Base-by-base conservation (phyloP, 1,140 invertebrate genomes). In the Hylaeus anthracinus region DNA sequence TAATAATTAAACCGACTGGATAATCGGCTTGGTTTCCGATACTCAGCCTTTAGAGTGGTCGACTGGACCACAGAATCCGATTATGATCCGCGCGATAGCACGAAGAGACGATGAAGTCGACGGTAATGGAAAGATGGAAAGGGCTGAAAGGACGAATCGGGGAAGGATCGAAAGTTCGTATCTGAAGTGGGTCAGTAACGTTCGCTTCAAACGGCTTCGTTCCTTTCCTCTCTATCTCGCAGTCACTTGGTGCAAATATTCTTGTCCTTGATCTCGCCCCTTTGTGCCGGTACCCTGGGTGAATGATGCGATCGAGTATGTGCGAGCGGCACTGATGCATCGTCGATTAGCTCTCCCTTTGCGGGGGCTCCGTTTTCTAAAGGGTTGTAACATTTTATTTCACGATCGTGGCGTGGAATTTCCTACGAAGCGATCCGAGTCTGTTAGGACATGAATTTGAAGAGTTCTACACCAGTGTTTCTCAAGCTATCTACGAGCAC, bases 181-280 rank as follows among this genome's bases (percentile, higher is more conserved):
- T 75, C 55, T 76, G 83, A 85, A 85, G 77, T 83, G 74, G 84
- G 82, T 81, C 84, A 85, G 81, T 85, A 80, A 83, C 61, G 72
- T 72, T 76, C 75, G 61, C 75, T 39, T 70, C 76, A 37, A 70
- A 61, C 72, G 66, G 66, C 26, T 43, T 75, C 75, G 64, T 55
- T 72, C 70, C 83, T 80, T 73, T 72, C 79, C 72, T 37, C 74
- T 70, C 71, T 77, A 71, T 51, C 61, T 26, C 60, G 72, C 72
- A 73, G 45, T 61, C 72, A 73, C 64, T 82, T 60, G 67, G 48
- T 61, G 79, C 79, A 80, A 56, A 84, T 65, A 69, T 84, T 61
- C 80, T 78, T 80, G 83, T 82, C 77, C 80, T 82, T 82, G 79
- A 84, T 82, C 70, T 72, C 79, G 81, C 53, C 78, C 60, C 82